Base-by-base conservation (phyloP, 2,113 vertebrate genomes). In the Misgurnus mizolepis region DNA sequence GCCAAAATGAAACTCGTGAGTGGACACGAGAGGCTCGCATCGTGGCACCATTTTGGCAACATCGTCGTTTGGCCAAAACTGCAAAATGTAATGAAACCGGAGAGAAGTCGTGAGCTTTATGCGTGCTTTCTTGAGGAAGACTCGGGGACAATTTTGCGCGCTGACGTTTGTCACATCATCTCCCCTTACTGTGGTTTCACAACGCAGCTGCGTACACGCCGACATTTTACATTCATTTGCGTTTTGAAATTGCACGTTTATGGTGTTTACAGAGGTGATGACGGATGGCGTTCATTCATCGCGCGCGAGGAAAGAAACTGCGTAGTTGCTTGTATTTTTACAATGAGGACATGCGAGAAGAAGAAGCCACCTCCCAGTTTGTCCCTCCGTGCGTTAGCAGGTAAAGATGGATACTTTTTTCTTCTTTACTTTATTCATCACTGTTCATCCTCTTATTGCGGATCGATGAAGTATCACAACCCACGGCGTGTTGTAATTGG, bases 361-460 rank as follows among this genome's bases (percentile, higher is more conserved):
- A 14, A 58, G 70, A 7, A 82, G 83, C 80, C 84, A 74, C 86
- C 87, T 85, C 88, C 82, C 86, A 74, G 79, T 34, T 60, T 82
- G 10, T 41, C 71, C 83, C 86, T 69, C 76, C 81, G 62, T 64
- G 62, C 60, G 71, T 61, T 49, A 81, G 62, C 88, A 90, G 92
- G 92, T 93, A 89, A 87, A 88, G n/a, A 67, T 5, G 40, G 10
- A 39, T 49, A 81, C 74, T 85, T 83, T 34, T 34, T 34, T 34
- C 27, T 2, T 79, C 9, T 64, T 11, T 62, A 82, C 64, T 79
- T 80, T 40, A 58, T 73, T 56, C 8, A 45, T 41, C 11, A 45
- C 55, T 58, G 17, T 58, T 58, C 7, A n/a, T 18, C 17, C 12
- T 12, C 18, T 12, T 34, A 43, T 39, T 18, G 9, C 53, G 1